Base-by-base conservation (phyloP, 2,113 vertebrate species). In the Cheilinus undulatus region DNA sequence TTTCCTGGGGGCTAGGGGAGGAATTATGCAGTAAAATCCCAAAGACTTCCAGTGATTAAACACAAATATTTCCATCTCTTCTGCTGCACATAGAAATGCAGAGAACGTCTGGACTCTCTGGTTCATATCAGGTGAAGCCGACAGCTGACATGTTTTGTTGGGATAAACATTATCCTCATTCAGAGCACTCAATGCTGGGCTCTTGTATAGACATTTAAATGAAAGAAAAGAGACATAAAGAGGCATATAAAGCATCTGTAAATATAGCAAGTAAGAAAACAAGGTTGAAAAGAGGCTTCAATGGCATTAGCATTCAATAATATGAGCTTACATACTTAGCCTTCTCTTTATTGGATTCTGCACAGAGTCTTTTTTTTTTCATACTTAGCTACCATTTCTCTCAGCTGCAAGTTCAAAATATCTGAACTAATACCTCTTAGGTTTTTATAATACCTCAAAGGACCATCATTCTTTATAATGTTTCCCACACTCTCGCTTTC, bases 361-460 rank as follows among this genome's bases (percentile, higher is more conserved):
- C 53, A 38, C 42, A 51, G 23, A 68, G 51, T 43, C 9, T 34
- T 11, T 34, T n/a, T n/a, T 60, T 63, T 73, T 73, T 73, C 30
- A 58, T 65, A 74, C 71, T 73, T 38, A 56, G 52, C 46, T 34
- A 32, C 30, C 27, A 42, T 46, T 63, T 71, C 24, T 57, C 42
- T 17, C 8, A 52, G 20, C 43, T 74, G 15, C 27, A 42, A 53
- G 50, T 80, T 74, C 26, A 45, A 63, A 45, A 66, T 67, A 42
- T 68, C 20, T 53, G 32, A 40, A 40, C n/a, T 56, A 58, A 70
- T 62, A 45, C 49, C 27, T n/a, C 53, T 57, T 14, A 45, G 17
- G 54, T 54, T 78, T 77, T 65, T 60, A 67, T 69, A 57, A 61
- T 22, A 52, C 60, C 30, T 58, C 53, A 52, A 71, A 69, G 32